A percentile compares a stretch with the other conserved stretches of the same genome.
Conservation (phyloP, 2,797 vertebrate species). For the Emydoidea blandingii region DNA sequence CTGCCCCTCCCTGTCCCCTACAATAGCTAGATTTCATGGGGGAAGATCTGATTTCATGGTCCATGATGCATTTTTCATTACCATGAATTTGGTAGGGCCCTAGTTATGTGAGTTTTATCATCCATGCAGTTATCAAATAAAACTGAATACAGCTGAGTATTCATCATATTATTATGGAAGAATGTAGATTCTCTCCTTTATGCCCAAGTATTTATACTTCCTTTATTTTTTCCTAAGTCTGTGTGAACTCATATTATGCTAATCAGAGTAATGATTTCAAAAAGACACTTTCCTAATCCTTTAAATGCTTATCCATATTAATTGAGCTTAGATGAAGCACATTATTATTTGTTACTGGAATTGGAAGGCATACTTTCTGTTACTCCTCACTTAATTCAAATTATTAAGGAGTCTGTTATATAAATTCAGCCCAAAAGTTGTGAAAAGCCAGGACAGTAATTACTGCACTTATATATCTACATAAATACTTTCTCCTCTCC, state of each 20-base stretch:
- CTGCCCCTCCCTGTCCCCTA: too few relatives aligned
- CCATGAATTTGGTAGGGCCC: too few relatives aligned
- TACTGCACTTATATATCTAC: neutral
- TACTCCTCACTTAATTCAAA: constrained; percentile 23
- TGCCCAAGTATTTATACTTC: neutral
- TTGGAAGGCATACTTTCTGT: constrained; percentile 5
- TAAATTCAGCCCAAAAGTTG: neutral
- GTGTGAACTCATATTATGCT: constrained; percentile 41
- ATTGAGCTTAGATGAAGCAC: constrained; percentile 41
- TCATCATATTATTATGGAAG: constrained; percentile 15
- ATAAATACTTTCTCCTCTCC: neutral
- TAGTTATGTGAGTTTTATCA: neutral
- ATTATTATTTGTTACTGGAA: constrained; percentile 50
- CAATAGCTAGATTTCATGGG: too few relatives aligned
- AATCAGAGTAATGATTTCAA: constrained; percentile 63
- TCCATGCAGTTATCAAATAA: neutral
- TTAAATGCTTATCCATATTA: constrained; percentile 49
- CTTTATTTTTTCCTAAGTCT: constrained; percentile 49
- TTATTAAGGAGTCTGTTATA: neutral
- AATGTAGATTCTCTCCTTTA: neutral
- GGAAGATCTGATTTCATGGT: too few relatives aligned
- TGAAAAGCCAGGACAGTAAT: neutral
- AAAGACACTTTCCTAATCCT: constrained; percentile 53
- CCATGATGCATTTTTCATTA: too few relatives aligned
- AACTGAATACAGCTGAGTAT: neutral